Evolutionary conservation across 1,140 invertebrate genomes (phyloP).

Genomic region (Sipha flava): DNA sequence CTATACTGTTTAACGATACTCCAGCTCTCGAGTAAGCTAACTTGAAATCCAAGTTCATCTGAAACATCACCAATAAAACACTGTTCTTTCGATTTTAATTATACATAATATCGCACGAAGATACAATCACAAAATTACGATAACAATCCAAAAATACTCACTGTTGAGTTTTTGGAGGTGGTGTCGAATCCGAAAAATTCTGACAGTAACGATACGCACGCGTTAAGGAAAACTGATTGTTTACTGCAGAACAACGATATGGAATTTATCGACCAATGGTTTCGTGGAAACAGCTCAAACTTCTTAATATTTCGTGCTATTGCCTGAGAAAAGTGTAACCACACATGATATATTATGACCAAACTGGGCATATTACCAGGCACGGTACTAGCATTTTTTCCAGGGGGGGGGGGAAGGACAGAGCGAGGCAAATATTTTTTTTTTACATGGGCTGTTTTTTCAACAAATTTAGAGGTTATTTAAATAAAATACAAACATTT

Average conservation of each 20-base stretch:
- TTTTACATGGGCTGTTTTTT: too few relatives aligned
- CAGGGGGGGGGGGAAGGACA: too few relatives aligned
- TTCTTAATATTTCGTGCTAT: not conserved
- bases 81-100: too few relatives aligned
- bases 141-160: not conserved
- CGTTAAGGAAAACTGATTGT: not conserved
- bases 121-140: too few relatives aligned
- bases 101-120: too few relatives aligned
- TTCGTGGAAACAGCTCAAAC: not conserved
- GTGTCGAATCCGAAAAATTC: constrained; percentile 19
- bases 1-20: constrained; percentile 6
- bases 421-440: too few relatives aligned
- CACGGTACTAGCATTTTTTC: too few relatives aligned
- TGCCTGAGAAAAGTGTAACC: not conserved
- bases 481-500: too few relatives aligned
- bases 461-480: too few relatives aligned
- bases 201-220: not conserved
- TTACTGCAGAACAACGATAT: not conserved
- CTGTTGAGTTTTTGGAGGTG: not conserved
- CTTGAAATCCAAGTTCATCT: not conserved
- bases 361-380: too few relatives aligned
- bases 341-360: too few relatives aligned
- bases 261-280: not conserved
- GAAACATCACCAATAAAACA: not conserved
- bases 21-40: constrained; percentile 7